Evolutionary conservation across 1,140 invertebrate species (phyloP).

Genomic region (Euwallacea similis): DNA sequence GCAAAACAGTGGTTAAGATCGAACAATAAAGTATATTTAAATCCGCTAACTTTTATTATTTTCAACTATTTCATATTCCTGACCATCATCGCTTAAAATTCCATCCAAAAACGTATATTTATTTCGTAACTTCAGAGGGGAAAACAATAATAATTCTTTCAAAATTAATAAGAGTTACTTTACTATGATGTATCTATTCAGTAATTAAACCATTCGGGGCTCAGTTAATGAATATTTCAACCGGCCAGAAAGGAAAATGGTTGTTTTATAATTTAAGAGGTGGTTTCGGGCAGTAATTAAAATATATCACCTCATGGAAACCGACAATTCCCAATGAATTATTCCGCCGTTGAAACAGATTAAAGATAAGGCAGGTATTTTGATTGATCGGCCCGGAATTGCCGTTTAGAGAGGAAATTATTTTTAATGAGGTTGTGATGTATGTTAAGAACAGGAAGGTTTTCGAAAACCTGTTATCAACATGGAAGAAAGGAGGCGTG

Average conservation of each 20-base stretch:
- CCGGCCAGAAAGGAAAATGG: constrained; percentile 12
- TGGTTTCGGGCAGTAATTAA: constrained; percentile 21
- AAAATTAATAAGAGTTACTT: neutral
- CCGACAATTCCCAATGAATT: constrained; percentile 20
- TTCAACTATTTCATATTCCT: too few relatives aligned
- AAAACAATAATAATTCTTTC: too few relatives aligned
- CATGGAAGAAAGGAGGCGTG: too few relatives aligned
- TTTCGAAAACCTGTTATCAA: too few relatives aligned
- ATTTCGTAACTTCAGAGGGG: too few relatives aligned
- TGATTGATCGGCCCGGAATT: constrained; percentile 18
- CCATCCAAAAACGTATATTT: too few relatives aligned
- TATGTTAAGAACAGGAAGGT: too few relatives aligned
- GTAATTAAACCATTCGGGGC: constrained; percentile 19
- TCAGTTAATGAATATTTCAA: constrained; percentile 22
- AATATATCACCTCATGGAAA: constrained; percentile 27
- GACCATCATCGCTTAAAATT: too few relatives aligned
- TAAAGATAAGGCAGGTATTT: constrained; percentile 24
- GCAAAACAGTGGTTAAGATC: too few relatives aligned
- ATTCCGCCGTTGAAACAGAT: constrained; percentile 26
- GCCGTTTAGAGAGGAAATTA: constrained; percentile 19
- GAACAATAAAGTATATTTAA: too few relatives aligned
- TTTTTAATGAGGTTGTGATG: constrained; percentile 12
- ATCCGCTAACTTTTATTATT: too few relatives aligned
- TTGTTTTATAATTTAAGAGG: constrained; percentile 30
- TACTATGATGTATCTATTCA: constrained; percentile 18